Base-by-base conservation (phyloP, 2,797 vertebrate species). In the Syngnathus rostellatus region DNA sequence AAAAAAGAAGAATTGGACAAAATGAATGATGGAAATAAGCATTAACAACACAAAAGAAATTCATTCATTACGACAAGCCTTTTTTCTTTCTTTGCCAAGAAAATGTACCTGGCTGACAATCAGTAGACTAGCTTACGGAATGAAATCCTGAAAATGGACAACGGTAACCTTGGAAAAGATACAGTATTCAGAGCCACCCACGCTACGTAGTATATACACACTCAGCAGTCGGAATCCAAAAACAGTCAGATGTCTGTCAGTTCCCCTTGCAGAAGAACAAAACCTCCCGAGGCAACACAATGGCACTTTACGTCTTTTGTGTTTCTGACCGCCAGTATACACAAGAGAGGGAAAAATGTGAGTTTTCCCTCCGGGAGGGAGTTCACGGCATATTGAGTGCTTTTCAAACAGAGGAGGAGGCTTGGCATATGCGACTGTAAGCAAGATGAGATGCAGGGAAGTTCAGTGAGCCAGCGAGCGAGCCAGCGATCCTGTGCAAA, bases 361-460 rank as follows among this genome's bases (percentile, higher is more conserved):
- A 83, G 68, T 68, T 72, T 84, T 85, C 73, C 74, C 74, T 81
- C 83, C 66, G 77, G 81, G 83, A 83, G 73, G 67, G 78, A 78
- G 76, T 82, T 87, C 83, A 88, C 80, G 62, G 80, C 86, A 81
- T 66, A 72, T 79, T 73, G 79, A 81, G 72, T 79, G 78, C 76
- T 62, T 85, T 85, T 85, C 70, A 85, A 76, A 85, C 64, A 69
- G 79, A 77, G 74, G 75, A 62, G 40, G 63, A 79, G 74, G 69
- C 66, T 83, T 88, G 86, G 84, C 77, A 79, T 81, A 80, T 78
- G 85, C 79, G 78, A 73, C 75, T 76, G 82, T 84, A 86, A 87
- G 86, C 87, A 89, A 83, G 80, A 77, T 72, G 69, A 74, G 76
- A 76, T 78, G 74, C 75, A 67, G 80, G 73, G 79, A 83, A 84